phyloP scores from a whole-genome alignment of 2,888 invertebrate species.

The Philereme transversata region DNA sequence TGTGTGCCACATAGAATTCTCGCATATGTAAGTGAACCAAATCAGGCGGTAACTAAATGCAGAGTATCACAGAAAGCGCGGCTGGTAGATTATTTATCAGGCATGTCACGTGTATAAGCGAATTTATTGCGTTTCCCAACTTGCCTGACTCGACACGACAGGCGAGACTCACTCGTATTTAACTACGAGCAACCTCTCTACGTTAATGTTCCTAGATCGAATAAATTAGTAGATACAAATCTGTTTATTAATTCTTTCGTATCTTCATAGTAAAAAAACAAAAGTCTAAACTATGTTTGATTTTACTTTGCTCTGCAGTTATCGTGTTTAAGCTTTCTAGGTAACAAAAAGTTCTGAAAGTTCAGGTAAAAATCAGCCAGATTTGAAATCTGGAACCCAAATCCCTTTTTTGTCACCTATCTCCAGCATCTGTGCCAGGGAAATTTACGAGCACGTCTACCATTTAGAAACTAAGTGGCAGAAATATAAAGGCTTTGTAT shows the following conservation, averaged over 20 bases:
- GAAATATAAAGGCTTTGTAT: conserved; percentile 29
- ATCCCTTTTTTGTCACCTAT: conserved; percentile 55
- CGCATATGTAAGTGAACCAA: conserved; percentile 30
- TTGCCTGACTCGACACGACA: conserved; percentile 44
- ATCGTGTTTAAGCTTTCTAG: background rate
- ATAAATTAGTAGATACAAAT: background rate
- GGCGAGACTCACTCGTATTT: conserved; percentile 39
- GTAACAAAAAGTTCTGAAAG: background rate
- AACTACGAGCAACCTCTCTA: conserved; percentile 31
- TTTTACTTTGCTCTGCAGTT: no score
- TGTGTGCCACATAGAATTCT: background rate
- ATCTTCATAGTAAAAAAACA: no score
- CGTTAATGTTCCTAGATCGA: conserved; percentile 27
- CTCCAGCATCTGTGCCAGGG: conserved; percentile 51
- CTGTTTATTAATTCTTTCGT: background rate
- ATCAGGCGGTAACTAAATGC: conserved; percentile 26
- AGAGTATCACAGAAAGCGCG: conserved; percentile 29
- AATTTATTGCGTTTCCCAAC: conserved; percentile 61
- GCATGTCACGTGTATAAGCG: conserved; percentile 59
- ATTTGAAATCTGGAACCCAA: conserved; percentile 17
- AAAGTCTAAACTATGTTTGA: no score
- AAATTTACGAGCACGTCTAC: conserved; percentile 52
- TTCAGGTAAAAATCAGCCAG: conserved; percentile 26
- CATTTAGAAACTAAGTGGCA: conserved; percentile 46
- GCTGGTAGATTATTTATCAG: conserved; percentile 58